Percentiles rank a stretch among this genome's conserved stretches.
Evolutionary conservation across 2,797 vertebrate species (phyloP).

Genomic region (Threskiornis aethiopicus): DNA sequence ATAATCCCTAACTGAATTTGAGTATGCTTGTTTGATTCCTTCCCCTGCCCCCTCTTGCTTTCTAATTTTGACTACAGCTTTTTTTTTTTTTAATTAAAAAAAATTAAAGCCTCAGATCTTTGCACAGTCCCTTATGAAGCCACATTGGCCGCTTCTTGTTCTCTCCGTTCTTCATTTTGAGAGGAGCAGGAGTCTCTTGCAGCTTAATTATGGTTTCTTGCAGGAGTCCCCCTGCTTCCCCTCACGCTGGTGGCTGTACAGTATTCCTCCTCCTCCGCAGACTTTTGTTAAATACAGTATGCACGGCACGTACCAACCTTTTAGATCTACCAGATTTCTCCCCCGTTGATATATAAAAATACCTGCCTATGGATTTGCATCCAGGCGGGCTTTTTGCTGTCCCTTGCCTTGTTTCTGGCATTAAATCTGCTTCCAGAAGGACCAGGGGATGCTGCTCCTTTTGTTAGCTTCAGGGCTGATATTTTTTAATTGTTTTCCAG

Average conservation of each 20-base stretch:
- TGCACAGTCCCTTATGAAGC: conserved; percentile 60
- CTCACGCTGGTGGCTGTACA: neutral
- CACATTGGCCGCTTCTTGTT: conserved; percentile 24
- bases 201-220: conserved; percentile 66
- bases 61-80: conserved; percentile 52
- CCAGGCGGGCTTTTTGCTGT: neutral
- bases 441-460: neutral
- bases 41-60: conserved; percentile 37
- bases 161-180: conserved; percentile 50
- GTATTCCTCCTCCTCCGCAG: conserved; percentile 15
- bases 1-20: conserved; percentile 42
- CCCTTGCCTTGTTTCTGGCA: neutral
- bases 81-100: conserved; percentile 65
- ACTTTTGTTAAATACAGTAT: conserved; percentile 37
- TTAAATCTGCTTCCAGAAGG: neutral
- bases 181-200: conserved; percentile 49
- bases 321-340: neutral
- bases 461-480: neutral
- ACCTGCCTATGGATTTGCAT: neutral
- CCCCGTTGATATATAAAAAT: neutral
- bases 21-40: conserved; percentile 34
- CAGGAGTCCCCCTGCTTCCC: conserved; percentile 52
- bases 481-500: neutral
- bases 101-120: conserved; percentile 61
- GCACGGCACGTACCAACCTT: neutral